Evolutionary conservation across 2,113 vertebrate genomes (phyloP).

Genomic region (Ptychochromis oligacanthus): DNA sequence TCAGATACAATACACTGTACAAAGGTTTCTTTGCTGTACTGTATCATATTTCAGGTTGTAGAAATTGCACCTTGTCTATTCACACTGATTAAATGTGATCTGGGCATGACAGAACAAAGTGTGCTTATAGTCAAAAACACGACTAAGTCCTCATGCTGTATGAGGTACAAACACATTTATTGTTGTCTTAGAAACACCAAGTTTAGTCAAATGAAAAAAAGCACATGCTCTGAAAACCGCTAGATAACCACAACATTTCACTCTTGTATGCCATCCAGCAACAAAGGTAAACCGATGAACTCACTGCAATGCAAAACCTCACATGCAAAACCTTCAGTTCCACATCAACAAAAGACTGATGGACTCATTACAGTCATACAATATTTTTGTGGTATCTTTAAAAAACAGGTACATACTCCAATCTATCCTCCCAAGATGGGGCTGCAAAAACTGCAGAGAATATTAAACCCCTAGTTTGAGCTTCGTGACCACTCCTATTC

Average conservation of each 20-base stretch:
- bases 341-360: not conserved
- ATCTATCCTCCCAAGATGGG: not conserved
- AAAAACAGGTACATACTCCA: not conserved
- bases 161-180: slow-evolving; percentile 34
- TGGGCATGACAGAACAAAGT: not conserved
- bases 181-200: slow-evolving; percentile 19
- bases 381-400: slow-evolving; percentile 16
- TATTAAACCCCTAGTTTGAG: not conserved
- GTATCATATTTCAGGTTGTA: not conserved
- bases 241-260: not conserved
- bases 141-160: not conserved
- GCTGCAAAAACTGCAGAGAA: not conserved
- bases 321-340: not conserved
- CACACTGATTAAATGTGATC: not conserved
- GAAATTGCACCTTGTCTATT: not conserved
- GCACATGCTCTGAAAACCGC: not conserved
- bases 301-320: not conserved
- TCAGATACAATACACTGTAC: not conserved
- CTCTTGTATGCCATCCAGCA: not conserved
- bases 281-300: not conserved
- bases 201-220: slow-evolving; percentile 2
- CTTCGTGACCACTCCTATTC: not conserved
- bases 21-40: not conserved
- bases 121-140: not conserved
- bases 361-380: slow-evolving; percentile 2